Evolutionary conservation across 2,888 invertebrate genomes (phyloP).

Genomic region (Calliphora vomitoria): DNA sequence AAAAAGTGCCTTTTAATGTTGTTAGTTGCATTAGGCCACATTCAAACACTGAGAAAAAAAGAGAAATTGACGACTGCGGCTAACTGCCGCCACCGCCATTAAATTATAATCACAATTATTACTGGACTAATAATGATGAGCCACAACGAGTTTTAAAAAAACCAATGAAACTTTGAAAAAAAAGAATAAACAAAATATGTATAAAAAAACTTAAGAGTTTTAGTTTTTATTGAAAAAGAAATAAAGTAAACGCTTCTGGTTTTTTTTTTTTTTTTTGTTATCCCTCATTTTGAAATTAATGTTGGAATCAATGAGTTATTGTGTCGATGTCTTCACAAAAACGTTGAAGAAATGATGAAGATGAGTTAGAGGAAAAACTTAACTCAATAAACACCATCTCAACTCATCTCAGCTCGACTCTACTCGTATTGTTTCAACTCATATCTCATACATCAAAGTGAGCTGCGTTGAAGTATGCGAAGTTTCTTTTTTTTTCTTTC

Average conservation of each 20-base stretch:
- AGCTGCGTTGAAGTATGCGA: conserved; percentile 49
- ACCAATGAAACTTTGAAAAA: conserved; percentile 51
- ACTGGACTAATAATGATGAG: conserved; percentile 67
- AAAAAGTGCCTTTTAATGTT: conserved; percentile 63
- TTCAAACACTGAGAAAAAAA: conserved; percentile 22
- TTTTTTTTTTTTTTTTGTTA: conserved; percentile 34
- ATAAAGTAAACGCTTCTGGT: conserved; percentile 67
- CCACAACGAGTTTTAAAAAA: conserved; percentile 24
- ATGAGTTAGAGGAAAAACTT: conserved; percentile 48
- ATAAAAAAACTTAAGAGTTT: conserved; percentile 18
- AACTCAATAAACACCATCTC: conserved; percentile 69
- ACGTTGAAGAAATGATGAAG: not conserved
- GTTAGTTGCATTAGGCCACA: conserved; percentile 38
- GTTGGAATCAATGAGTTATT: conserved; percentile 59
- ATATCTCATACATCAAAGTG: conserved; percentile 59
- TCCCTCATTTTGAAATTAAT: conserved; percentile 50
- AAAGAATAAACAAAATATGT: too few species aligned
- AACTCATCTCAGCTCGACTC: not conserved
- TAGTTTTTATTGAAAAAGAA: conserved; percentile 31
- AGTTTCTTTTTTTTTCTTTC: conserved; percentile 15
- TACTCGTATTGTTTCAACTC: conserved; percentile 4
- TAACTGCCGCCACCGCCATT: conserved; percentile 73
- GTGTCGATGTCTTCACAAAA: conserved; percentile 63
- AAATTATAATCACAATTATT: conserved; percentile 71
- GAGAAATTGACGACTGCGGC: conserved; percentile 61